Percentiles rank a stretch among this genome's conserved stretches.
Evolutionary conservation across 2,113 vertebrate species (phyloP).

Genomic region (Peucedramus taeniatus): DNA sequence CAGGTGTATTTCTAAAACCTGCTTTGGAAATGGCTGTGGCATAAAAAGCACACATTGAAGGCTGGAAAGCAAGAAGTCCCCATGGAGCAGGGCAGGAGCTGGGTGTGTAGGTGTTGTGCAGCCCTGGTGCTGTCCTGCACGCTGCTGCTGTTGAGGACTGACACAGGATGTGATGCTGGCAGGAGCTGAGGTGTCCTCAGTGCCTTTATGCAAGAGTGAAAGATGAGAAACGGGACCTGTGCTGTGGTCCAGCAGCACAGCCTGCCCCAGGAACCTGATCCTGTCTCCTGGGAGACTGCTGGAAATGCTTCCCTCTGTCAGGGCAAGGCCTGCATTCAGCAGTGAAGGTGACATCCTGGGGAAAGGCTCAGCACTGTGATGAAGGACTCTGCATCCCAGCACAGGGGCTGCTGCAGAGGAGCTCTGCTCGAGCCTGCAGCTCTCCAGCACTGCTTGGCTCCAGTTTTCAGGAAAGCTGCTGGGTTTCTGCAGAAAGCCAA

Average conservation of each 20-base stretch:
- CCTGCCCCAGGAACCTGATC: not conserved
- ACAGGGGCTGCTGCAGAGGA: not conserved
- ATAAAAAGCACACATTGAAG: not conserved
- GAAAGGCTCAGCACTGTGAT: not conserved
- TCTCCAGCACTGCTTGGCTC: not conserved
- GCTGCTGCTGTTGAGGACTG: not conserved
- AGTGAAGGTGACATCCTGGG: not conserved
- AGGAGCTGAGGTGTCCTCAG: not conserved
- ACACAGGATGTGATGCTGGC: not conserved
- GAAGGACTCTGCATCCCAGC: not conserved
- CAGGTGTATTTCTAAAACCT: not conserved
- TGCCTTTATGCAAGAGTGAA: not conserved
- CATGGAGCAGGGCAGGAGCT: not conserved
- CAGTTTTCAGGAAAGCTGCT: not conserved
- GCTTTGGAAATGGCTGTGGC: not conserved
- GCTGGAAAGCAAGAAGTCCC: not conserved
- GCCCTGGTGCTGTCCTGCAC: not conserved
- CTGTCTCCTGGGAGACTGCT: not conserved
- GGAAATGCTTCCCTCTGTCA: not conserved
- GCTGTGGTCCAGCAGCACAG: not conserved
- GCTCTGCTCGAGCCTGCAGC: not conserved
- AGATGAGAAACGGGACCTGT: rapidly evolving
- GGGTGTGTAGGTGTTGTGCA: not conserved
- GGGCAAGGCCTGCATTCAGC: not conserved
- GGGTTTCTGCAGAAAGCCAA: not conserved